Conservation (phyloP, 2,888 invertebrate species). For the Eristalinus sepulchralis region DNA sequence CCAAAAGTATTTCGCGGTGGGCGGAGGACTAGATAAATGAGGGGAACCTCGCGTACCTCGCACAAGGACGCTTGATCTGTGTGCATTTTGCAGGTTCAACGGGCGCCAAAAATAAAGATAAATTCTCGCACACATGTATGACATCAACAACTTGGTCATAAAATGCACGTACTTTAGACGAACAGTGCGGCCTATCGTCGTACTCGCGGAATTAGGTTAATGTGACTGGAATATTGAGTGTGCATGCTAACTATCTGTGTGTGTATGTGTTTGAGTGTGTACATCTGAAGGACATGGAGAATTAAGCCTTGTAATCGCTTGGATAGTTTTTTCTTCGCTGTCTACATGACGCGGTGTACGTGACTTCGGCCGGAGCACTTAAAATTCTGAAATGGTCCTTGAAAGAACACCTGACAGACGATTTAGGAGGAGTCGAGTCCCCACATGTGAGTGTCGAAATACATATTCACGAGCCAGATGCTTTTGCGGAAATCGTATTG, state of each 20-base stretch:
- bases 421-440: not conserved
- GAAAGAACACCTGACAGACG: not conserved
- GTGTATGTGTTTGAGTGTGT: not conserved
- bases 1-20: slow-evolving; percentile 56
- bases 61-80: slow-evolving; percentile 24
- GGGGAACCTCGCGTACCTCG: not conserved
- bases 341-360: not conserved
- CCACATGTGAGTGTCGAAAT: not conserved
- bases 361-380: not conserved
- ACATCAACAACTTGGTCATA: slow-evolving; percentile 14
- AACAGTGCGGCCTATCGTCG: slow-evolving; percentile 29
- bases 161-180: slow-evolving; percentile 36
- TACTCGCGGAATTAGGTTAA: not conserved
- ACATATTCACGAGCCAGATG: not conserved
- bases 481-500: not conserved
- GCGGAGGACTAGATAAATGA: slow-evolving; percentile 39
- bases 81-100: not conserved
- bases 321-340: not conserved
- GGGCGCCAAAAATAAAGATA: not conserved
- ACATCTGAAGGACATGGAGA: not conserved
- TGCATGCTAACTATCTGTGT: not conserved
- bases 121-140: not conserved
- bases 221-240: not conserved
- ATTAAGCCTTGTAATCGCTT: not conserved
- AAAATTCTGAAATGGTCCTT: not conserved